Conservation (phyloP, 2,113 vertebrate species). For the Syngnathus typhle region DNA sequence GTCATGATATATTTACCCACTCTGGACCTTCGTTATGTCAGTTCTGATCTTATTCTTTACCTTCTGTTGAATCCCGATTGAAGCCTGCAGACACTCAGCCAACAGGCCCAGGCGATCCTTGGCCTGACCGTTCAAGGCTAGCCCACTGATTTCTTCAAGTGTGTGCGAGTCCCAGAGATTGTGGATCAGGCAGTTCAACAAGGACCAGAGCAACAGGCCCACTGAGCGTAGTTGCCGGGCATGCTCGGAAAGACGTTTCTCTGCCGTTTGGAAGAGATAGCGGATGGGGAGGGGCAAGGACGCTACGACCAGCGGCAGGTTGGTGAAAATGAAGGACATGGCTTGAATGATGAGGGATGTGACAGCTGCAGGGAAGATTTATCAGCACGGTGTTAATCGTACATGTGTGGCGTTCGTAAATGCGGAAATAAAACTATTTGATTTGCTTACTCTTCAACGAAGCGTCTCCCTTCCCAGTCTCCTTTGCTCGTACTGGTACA, state of each 20-base stretch:
- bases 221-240: constrained; percentile 77
- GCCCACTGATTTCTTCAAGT: constrained; percentile 77
- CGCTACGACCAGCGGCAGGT: constrained; percentile 84
- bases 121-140: constrained; percentile 76
- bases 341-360: constrained; percentile 78
- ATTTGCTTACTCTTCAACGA: constrained; percentile 68
- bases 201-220: constrained; percentile 84
- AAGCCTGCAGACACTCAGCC: constrained; percentile 80
- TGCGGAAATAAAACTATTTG: neutral
- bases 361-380: constrained; percentile 61
- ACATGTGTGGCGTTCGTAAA: constrained; percentile 4
- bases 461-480: constrained; percentile 33
- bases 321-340: constrained; percentile 87
- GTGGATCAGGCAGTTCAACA: constrained; percentile 82
- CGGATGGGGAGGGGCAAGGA: constrained; percentile 86
- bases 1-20: neutral
- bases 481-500: constrained; percentile 60
- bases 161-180: constrained; percentile 81
- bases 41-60: constrained; percentile 26
- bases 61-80: constrained; percentile 75
- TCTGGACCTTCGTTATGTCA: neutral
- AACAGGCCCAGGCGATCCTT: constrained; percentile 81
- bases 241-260: constrained; percentile 84
- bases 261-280: constrained; percentile 85
- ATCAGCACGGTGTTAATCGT: neutral